phyloP scores from a whole-genome alignment of 2,113 vertebrate species.

The Stegastes partitus region DNA sequence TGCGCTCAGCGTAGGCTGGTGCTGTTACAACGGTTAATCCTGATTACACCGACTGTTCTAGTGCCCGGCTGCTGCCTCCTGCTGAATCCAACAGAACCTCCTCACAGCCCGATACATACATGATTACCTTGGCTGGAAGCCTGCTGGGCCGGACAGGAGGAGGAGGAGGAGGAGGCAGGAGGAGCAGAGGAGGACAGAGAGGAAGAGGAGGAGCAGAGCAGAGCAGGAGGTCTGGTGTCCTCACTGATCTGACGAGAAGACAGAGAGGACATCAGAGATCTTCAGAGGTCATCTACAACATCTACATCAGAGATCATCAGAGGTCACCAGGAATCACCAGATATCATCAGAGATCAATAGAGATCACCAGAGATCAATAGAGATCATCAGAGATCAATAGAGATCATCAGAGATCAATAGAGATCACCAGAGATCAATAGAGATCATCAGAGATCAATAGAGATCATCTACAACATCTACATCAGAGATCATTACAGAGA shows the following conservation, averaged over 20 bases:
- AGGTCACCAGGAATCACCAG: background rate
- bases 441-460: too few relatives aligned
- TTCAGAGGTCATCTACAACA: slow-evolving; percentile 22
- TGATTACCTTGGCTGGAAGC: slow-evolving; percentile 97
- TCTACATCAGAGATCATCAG: slow-evolving; percentile 7
- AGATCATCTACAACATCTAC: too few relatives aligned
- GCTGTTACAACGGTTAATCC: too few relatives aligned
- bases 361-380: too few relatives aligned
- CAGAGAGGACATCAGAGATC: slow-evolving; percentile 70
- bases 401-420: too few relatives aligned
- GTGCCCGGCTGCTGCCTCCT: too few relatives aligned
- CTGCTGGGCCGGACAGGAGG: slow-evolving; percentile 89
- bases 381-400: too few relatives aligned
- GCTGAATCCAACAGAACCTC: background rate
- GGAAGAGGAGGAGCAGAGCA: slow-evolving; percentile 73
- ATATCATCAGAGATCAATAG: background rate
- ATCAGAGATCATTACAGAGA: too few relatives aligned
- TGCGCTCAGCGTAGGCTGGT: too few relatives aligned
- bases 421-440: too few relatives aligned
- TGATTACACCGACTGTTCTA: too few relatives aligned
- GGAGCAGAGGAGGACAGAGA: slow-evolving; percentile 75
- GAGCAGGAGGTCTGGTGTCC: slow-evolving; percentile 87
- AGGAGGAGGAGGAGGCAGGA: slow-evolving; percentile 71
- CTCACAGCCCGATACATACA: slow-evolving; percentile 87
- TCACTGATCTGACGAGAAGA: slow-evolving; percentile 93